phyloP scores from a whole-genome alignment of 2,113 vertebrate genomes.

The Atherinomorus stipes region DNA sequence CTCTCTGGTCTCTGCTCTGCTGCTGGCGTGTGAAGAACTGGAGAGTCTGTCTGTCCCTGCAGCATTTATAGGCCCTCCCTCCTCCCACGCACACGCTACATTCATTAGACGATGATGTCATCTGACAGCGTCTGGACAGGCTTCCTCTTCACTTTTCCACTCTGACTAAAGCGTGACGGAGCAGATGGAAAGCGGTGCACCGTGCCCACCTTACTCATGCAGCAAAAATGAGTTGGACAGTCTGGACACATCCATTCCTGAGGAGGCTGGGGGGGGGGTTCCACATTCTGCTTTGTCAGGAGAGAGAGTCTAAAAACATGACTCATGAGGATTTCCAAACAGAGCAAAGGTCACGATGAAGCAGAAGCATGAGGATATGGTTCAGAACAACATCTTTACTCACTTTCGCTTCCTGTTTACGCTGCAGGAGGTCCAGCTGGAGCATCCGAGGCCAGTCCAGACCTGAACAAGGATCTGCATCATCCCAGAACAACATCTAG shows the following conservation, averaged over 20 bases:
- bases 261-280: not conserved
- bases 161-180: conserved; percentile 32
- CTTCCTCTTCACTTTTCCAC: conserved; percentile 51
- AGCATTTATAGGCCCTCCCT: conserved; percentile 12
- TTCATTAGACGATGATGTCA: conserved; percentile 78
- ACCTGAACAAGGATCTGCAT: too few relatives aligned
- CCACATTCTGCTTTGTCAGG: not conserved
- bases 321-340: too few relatives aligned
- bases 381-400: too few relatives aligned
- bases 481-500: too few relatives aligned
- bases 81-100: conserved; percentile 15
- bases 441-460: too few relatives aligned
- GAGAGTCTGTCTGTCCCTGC: conserved; percentile 61
- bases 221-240: not conserved
- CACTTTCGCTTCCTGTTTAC: too few relatives aligned
- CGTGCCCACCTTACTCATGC: not conserved
- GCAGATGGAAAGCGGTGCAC: conserved; percentile 38
- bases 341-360: too few relatives aligned
- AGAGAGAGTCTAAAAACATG: not conserved
- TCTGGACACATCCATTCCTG: not conserved
- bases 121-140: conserved; percentile 69
- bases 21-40: conserved; percentile 36
- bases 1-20: conserved; percentile 2
- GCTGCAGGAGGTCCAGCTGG: too few relatives aligned
- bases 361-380: too few relatives aligned